Conservation (phyloP, 2,113 vertebrate species). For the Syngnathus scovelli region DNA sequence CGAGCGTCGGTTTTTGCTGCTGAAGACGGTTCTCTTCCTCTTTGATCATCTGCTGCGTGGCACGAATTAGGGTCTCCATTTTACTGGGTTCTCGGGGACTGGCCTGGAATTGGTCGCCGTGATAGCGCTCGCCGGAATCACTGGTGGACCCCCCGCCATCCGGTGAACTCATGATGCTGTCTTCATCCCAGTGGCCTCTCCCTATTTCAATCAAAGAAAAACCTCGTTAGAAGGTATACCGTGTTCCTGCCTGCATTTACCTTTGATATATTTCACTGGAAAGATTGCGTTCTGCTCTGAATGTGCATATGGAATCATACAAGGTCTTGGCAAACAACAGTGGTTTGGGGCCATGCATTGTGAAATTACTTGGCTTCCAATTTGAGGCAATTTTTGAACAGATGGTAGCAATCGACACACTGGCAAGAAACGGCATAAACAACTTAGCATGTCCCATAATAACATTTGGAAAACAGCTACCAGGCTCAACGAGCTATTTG, state of each 20-base stretch:
- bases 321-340: constrained; percentile 37
- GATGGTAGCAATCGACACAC: constrained; percentile 66
- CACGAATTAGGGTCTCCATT: constrained; percentile 96
- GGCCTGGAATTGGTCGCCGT: constrained; percentile 82
- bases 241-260: background rate
- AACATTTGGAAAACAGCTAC: constrained; percentile 67
- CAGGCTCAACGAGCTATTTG: constrained; percentile 44
- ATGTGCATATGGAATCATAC: constrained; percentile 19
- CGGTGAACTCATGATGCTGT: constrained; percentile 93
- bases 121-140: constrained; percentile 90
- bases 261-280: background rate
- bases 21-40: constrained; percentile 94
- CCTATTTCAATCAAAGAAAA: constrained; percentile 63
- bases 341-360: constrained; percentile 56
- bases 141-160: constrained; percentile 87
- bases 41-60: constrained; percentile 99
- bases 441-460: constrained; percentile 63
- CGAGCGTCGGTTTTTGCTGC: constrained; percentile 75
- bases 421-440: constrained; percentile 66
- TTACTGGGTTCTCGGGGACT: constrained; percentile 94
- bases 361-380: constrained; percentile 65
- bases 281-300: background rate
- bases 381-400: constrained; percentile 65
- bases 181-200: constrained; percentile 95
- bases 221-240: too few relatives aligned